These are phyloP conservation scores for Fabriciana adippe DNA, from an alignment of 2,888 invertebrate genomes.

Conservation along the genomic window DNA sequence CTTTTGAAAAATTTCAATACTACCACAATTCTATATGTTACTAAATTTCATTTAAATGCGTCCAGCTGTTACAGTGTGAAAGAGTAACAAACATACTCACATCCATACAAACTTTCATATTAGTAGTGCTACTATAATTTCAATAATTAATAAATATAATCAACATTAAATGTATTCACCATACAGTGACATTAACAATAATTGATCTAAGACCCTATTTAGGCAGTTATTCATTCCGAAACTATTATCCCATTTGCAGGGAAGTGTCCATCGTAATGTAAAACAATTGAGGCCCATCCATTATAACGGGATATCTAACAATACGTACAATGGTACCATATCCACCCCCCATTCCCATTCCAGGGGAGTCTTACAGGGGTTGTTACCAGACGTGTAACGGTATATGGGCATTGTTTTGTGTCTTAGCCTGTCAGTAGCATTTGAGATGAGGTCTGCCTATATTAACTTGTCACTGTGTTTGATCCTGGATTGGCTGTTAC, in stretches of 20 bases:
- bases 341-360: background rate
- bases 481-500: slow-evolving; percentile 14
- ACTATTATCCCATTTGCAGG: slow-evolving; percentile 34
- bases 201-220: slow-evolving; percentile 12
- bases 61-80: too few relatives aligned
- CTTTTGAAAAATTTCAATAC: too few relatives aligned
- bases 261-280: slow-evolving; percentile 23
- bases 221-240: slow-evolving; percentile 20
- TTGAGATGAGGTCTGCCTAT: slow-evolving; percentile 11
- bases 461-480: slow-evolving; percentile 21
- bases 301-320: slow-evolving; percentile 28
- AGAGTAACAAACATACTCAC: too few relatives aligned
- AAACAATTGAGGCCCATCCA: slow-evolving; percentile 33
- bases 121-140: too few relatives aligned
- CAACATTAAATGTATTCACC: background rate
- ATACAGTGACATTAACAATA: background rate
- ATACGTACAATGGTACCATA: slow-evolving; percentile 22
- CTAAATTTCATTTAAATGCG: too few relatives aligned
- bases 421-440: slow-evolving; percentile 21
- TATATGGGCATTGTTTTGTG: slow-evolving; percentile 14
- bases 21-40: too few relatives aligned
- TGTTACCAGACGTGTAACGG: slow-evolving; percentile 20
- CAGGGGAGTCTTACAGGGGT: background rate
- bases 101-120: too few relatives aligned
- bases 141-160: background rate